Percentiles rank a stretch among this genome's conserved stretches.
phyloP scores from a whole-genome alignment of 2,113 vertebrate species.

The Gallinago undulata region DNA sequence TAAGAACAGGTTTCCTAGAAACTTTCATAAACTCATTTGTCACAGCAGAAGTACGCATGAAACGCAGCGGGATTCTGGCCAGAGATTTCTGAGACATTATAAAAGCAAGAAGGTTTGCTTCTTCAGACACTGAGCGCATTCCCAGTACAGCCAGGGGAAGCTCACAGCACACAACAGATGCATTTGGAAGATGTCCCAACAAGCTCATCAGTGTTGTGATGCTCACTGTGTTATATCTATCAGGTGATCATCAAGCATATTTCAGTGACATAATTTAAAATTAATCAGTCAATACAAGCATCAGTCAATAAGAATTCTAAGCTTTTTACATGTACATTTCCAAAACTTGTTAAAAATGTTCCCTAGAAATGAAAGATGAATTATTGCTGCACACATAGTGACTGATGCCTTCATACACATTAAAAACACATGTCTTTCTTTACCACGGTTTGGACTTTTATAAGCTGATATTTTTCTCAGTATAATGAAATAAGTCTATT shows the following conservation, averaged over 20 bases:
- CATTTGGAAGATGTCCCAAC: background rate
- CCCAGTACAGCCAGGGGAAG: conserved; percentile 30
- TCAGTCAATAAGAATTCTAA: background rate
- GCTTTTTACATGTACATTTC: background rate
- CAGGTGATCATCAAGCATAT: background rate
- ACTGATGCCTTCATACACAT: background rate
- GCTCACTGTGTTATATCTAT: background rate
- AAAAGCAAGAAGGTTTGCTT: conserved; percentile 45
- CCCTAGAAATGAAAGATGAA: background rate
- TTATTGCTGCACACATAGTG: background rate
- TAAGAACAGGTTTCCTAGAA: conserved; percentile 40
- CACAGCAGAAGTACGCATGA: conserved; percentile 42
- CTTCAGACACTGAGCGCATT: conserved; percentile 46
- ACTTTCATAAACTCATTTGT: conserved; percentile 37
- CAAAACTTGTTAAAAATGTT: background rate
- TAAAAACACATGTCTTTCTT: background rate
- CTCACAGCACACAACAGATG: background rate
- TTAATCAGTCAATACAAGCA: background rate
- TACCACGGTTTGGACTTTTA: background rate
- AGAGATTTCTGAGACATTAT: conserved; percentile 47
- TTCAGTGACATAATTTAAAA: background rate
- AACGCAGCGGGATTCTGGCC: conserved; percentile 18
- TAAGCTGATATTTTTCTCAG: conserved; percentile 21
- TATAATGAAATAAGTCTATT: conserved; percentile 25
- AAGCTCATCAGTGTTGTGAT: background rate